Conservation (phyloP, 2,888 invertebrate species). For the Diadegma fenestrale region DNA sequence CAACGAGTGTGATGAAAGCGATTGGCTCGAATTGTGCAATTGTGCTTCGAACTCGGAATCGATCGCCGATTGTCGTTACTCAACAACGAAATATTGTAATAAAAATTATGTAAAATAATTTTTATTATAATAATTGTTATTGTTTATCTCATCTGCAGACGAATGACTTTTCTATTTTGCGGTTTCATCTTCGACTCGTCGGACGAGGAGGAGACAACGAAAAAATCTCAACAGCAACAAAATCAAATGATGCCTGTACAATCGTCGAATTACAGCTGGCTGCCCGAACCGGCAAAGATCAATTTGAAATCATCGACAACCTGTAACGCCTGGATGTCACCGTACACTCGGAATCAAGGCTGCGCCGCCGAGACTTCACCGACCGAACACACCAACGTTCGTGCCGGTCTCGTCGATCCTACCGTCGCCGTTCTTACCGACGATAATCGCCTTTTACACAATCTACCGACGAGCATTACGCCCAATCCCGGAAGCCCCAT, state of each 20-base stretch:
- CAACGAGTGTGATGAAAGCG: neutral
- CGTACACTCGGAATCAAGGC: conserved; percentile 75
- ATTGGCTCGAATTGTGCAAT: conserved; percentile 17
- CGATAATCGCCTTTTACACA: conserved; percentile 50
- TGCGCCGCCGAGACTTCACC: conserved; percentile 52
- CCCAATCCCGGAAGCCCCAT: conserved; percentile 53
- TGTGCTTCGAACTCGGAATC: neutral
- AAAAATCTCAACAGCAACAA: conserved; percentile 28
- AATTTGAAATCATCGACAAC: conserved; percentile 77
- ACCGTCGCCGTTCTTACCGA: conserved; percentile 44
- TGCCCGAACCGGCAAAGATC: conserved; percentile 79
- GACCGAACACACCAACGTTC: conserved; percentile 66
- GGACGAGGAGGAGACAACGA: conserved; percentile 76
- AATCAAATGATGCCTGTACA: conserved; percentile 59
- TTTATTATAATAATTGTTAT: neutral
- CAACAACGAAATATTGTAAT: neutral
- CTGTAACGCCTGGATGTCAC: conserved; percentile 81
- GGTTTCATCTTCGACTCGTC: conserved; percentile 82
- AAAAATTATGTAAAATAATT: neutral
- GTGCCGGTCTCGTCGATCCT: conserved; percentile 61
- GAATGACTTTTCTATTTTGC: conserved; percentile 82
- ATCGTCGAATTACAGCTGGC: conserved; percentile 73
- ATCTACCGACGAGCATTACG: conserved; percentile 49
- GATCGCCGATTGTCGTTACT: neutral
- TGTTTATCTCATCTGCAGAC: conserved; percentile 27